Percentiles rank a stretch among this genome's conserved stretches.
These are phyloP conservation scores for Blera fallax DNA, from an alignment of 2,888 invertebrate species.

Conservation along the genomic window DNA sequence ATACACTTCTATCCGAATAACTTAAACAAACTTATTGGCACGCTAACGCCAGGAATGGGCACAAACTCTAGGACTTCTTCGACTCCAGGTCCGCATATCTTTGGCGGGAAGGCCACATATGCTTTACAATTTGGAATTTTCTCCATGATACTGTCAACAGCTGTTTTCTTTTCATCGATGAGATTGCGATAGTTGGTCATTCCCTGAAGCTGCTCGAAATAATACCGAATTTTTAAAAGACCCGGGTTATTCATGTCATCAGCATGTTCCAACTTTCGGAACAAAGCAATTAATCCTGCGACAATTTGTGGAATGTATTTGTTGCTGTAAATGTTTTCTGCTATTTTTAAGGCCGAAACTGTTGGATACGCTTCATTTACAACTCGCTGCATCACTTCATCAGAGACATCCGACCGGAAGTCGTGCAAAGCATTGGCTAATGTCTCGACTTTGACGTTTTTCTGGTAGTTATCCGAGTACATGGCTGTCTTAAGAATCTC, in stretches of 20 bases:
- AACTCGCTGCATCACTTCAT: constrained; percentile 11
- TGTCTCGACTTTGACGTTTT: constrained; percentile 4
- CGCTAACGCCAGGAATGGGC: no score
- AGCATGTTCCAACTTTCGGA: background rate
- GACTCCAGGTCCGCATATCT: background rate
- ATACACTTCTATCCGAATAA: no score
- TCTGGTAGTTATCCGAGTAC: background rate
- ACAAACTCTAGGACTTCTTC: no score
- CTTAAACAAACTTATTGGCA: no score
- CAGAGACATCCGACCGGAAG: background rate
- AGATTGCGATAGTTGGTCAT: background rate
- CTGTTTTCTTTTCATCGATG: background rate
- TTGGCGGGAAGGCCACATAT: background rate
- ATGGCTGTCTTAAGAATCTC: background rate
- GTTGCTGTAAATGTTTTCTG: background rate
- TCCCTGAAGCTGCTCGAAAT: background rate
- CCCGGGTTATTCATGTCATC: constrained; percentile 7
- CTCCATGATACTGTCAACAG: background rate
- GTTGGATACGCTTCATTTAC: background rate
- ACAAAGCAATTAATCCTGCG: constrained; percentile 4
- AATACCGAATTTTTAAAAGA: background rate
- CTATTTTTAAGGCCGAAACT: background rate
- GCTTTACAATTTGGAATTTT: background rate
- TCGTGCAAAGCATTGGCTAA: background rate
- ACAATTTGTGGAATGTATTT: constrained; percentile 11